Base-by-base conservation (phyloP, 2,797 vertebrate genomes). In the Crypturellus tataupa region DNA sequence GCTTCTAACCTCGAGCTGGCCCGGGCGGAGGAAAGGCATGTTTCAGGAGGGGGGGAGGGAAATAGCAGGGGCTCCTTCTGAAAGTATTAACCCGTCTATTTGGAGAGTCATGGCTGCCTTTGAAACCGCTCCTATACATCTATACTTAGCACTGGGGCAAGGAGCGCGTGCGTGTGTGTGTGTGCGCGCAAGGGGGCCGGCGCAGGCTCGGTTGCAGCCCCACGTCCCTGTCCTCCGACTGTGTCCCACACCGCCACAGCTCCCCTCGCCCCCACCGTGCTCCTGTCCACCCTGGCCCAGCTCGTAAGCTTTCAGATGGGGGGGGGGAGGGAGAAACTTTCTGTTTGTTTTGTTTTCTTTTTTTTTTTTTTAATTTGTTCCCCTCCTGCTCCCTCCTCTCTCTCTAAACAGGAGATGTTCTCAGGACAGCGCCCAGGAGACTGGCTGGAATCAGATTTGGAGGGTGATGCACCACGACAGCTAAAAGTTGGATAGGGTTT, bases 401-500 rank as follows among this genome's bases (percentile, higher is more conserved):
- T 1, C 60, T 37, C 94, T 95, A 94, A 95, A 92, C 89, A 91
- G 96, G 95, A 93, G 97, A 97, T 93, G 97, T 97, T 98, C 95
- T 87, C 93, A 97, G 96, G 97, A 97, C 97, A 97, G 97, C 64
- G 68, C 85, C 91, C 93, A 70, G 59, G 87, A 97, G 97, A 95
- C 94, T 97, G 95, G 97, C 96, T 98, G 97, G 97, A 97, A 98
- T 97, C 96, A 97, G 97, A 97, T 95, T 95, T 96, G 95, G 97
- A 97, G 97, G 97, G 97, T 98, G 98, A 98, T 98, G 98, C 98
- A 97, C 97, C 93, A 97, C 97, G 98, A 98, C 99, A 99, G 98
- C 98, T 98, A 98, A 98, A 98, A 94, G 97, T 98, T 98, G 99
- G 99, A 98, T 99, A 98, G 98, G 97, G 98, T 99, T 99, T 99